phyloP scores from a whole-genome alignment of 2,888 invertebrate species.

The Trachelus stipa region DNA sequence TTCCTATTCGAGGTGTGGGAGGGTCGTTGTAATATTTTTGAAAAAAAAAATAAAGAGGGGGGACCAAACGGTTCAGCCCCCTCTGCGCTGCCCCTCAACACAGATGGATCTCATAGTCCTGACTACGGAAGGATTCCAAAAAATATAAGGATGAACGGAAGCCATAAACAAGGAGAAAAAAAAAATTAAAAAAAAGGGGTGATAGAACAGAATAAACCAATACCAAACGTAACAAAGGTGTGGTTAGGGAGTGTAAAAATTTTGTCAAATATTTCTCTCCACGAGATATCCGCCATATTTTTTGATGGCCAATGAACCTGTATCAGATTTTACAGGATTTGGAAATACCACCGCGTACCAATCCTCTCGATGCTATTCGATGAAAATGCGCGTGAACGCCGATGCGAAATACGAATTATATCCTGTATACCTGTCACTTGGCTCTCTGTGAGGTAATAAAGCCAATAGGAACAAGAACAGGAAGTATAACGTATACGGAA shows the following conservation, averaged over 20 bases:
- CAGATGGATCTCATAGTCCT: background rate
- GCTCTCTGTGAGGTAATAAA: too few relatives aligned
- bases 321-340: constrained; percentile 23
- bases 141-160: background rate
- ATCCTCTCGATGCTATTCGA: constrained; percentile 24
- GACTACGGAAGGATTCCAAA: background rate
- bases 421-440: background rate
- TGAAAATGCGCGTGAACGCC: background rate
- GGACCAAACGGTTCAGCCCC: too few relatives aligned
- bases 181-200: too few relatives aligned
- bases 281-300: too few relatives aligned
- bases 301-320: background rate
- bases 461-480: too few relatives aligned
- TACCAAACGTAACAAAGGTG: too few relatives aligned
- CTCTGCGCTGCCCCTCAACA: too few relatives aligned
- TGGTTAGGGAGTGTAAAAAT: too few relatives aligned
- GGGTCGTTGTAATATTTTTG: background rate
- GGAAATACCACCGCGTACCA: constrained; percentile 21
- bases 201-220: background rate
- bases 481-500: too few relatives aligned
- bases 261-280: too few relatives aligned
- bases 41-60: background rate
- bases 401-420: background rate
- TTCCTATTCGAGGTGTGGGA: background rate
- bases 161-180: too few relatives aligned